phyloP scores from a whole-genome alignment of 2,888 invertebrate species.

The Epinotia nisella region DNA sequence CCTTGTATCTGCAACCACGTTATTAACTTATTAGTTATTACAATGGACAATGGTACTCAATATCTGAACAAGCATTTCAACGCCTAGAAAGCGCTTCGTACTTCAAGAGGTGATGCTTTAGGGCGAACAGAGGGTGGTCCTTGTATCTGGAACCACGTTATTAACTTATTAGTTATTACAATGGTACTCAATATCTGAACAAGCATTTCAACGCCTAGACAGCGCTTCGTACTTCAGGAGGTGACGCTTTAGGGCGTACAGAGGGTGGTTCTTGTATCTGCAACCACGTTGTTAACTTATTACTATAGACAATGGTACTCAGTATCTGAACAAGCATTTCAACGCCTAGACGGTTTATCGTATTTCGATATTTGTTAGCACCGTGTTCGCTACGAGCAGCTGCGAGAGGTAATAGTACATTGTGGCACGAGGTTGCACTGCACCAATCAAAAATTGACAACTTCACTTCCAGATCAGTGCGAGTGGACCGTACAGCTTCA shows the following conservation, averaged over 20 bases:
- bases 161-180: not conserved
- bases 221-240: slow-evolving; percentile 97
- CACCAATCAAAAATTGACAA: too few relatives aligned
- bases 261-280: slow-evolving; percentile 96
- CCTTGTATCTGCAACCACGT: slow-evolving; percentile 88
- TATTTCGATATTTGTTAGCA: too few relatives aligned
- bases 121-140: slow-evolving; percentile 96
- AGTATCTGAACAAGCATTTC: not conserved
- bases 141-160: slow-evolving; percentile 87
- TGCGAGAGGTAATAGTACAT: too few relatives aligned
- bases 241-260: slow-evolving; percentile 95
- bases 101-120: slow-evolving; percentile 96
- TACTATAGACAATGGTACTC: too few relatives aligned
- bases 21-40: not conserved
- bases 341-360: too few relatives aligned
- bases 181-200: too few relatives aligned
- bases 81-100: slow-evolving; percentile 96
- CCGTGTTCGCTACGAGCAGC: too few relatives aligned
- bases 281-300: slow-evolving; percentile 42
- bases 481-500: too few relatives aligned
- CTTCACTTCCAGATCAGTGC: too few relatives aligned
- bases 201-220: slow-evolving; percentile 61
- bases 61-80: not conserved
- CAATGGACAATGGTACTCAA: not conserved
- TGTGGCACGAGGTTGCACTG: too few relatives aligned